phyloP scores from a whole-genome alignment of 2,888 invertebrate genomes.

The Dasysyrphus tricinctus region DNA sequence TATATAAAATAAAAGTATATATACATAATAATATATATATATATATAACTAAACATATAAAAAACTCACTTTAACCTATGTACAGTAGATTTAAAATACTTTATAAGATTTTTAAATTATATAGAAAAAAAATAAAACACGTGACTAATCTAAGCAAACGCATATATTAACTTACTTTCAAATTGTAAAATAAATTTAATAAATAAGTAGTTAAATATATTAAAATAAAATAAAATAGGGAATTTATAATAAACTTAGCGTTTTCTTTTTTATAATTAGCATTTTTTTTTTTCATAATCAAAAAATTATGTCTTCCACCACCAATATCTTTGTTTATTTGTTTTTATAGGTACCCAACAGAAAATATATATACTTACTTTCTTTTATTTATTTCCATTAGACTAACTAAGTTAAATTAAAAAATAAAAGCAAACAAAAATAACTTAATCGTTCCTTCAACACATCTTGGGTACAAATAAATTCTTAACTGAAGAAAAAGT shows the following conservation, averaged over 20 bases:
- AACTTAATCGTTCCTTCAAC: conserved; percentile 64
- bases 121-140: conserved; percentile 35
- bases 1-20: conserved; percentile 52
- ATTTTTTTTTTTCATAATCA: conserved; percentile 7
- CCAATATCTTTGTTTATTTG: conserved; percentile 17
- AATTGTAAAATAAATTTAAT: conserved; percentile 57
- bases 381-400: conserved; percentile 1
- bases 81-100: conserved; percentile 47
- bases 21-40: conserved; percentile 59
- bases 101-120: conserved; percentile 61
- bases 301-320: conserved; percentile 70
- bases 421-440: conserved; percentile 19
- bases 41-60: conserved; percentile 27
- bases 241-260: conserved; percentile 24
- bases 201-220: conserved; percentile 35
- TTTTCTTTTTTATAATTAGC: conserved; percentile 29
- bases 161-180: conserved; percentile 37
- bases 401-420: background rate
- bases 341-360: conserved; percentile 20
- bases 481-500: conserved; percentile 41
- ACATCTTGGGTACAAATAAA: conserved; percentile 65
- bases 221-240: conserved; percentile 45
- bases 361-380: background rate
- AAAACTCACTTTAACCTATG: conserved; percentile 32
- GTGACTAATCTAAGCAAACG: conserved; percentile 60